phyloP scores from a whole-genome alignment of 2,888 invertebrate genomes.

The Orchesella flavescens region DNA sequence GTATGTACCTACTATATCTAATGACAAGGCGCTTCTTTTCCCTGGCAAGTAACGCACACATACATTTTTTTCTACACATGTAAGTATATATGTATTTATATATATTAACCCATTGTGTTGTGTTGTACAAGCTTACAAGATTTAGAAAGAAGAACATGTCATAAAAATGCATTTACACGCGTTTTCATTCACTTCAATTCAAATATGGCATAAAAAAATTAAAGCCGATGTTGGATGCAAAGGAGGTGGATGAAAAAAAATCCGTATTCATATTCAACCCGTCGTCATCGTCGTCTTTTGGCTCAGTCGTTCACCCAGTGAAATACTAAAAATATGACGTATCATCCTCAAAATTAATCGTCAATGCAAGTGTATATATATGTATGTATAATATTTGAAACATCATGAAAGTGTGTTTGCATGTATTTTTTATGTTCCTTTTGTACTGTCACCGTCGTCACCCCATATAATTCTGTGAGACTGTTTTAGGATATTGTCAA shows the following conservation, averaged over 20 bases:
- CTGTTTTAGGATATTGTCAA: background rate
- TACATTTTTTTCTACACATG: background rate
- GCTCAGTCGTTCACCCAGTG: constrained; percentile 12
- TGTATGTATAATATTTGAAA: too few relatives aligned
- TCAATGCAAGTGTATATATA: too few relatives aligned
- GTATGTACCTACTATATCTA: too few relatives aligned
- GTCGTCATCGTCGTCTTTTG: background rate
- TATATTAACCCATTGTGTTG: background rate
- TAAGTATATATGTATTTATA: background rate
- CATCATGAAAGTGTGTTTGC: too few relatives aligned
- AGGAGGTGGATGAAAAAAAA: background rate
- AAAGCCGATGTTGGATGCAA: background rate
- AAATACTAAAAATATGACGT: constrained; percentile 8
- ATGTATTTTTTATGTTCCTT: background rate
- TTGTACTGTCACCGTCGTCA: constrained; percentile 42
- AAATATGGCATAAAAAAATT: background rate
- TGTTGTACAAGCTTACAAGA: background rate
- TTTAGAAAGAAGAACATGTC: background rate
- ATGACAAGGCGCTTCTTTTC: too few relatives aligned
- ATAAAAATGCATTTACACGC: constrained; percentile 1
- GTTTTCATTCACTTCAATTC: background rate
- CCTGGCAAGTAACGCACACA: background rate
- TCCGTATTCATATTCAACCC: background rate
- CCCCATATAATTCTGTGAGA: constrained; percentile 32
- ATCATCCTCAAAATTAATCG: background rate